phyloP scores from a whole-genome alignment of 2,113 vertebrate genomes.

The Aegotheles bennettii region DNA sequence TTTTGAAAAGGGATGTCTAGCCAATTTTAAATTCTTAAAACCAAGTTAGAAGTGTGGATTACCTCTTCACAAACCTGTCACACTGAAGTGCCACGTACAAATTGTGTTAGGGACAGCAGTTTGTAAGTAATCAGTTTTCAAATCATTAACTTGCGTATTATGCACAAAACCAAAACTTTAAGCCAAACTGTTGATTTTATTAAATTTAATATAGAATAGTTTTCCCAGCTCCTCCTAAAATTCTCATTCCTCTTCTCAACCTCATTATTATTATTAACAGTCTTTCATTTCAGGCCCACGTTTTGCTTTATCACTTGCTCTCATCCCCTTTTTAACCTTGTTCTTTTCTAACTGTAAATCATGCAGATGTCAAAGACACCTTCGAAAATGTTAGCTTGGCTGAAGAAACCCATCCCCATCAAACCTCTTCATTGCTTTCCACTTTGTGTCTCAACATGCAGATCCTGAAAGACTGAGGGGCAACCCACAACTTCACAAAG shows the following conservation, averaged over 20 bases:
- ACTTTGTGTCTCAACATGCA: background rate
- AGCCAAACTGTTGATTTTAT: background rate
- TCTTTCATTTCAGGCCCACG: background rate
- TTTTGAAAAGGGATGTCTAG: background rate
- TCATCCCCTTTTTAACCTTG: background rate
- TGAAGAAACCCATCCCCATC: background rate
- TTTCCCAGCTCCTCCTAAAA: background rate
- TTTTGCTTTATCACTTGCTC: background rate
- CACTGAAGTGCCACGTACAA: background rate
- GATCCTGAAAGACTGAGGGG: background rate
- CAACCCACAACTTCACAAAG: background rate
- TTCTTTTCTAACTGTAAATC: background rate
- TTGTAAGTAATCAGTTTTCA: background rate
- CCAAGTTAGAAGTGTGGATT: background rate
- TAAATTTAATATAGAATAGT: background rate
- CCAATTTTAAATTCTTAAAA: background rate
- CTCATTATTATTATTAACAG: background rate
- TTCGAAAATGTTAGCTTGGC: background rate
- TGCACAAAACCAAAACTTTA: background rate
- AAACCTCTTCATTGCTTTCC: background rate
- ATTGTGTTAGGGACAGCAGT: background rate
- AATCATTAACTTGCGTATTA: background rate
- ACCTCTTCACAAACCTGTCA: background rate
- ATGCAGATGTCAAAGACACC: background rate
- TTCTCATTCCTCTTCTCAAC: background rate